A percentile compares a stretch with the other conserved stretches of the same genome.
Evolutionary conservation across 2,888 invertebrate species (phyloP).

Genomic region (Megalurothrips usitatus): DNA sequence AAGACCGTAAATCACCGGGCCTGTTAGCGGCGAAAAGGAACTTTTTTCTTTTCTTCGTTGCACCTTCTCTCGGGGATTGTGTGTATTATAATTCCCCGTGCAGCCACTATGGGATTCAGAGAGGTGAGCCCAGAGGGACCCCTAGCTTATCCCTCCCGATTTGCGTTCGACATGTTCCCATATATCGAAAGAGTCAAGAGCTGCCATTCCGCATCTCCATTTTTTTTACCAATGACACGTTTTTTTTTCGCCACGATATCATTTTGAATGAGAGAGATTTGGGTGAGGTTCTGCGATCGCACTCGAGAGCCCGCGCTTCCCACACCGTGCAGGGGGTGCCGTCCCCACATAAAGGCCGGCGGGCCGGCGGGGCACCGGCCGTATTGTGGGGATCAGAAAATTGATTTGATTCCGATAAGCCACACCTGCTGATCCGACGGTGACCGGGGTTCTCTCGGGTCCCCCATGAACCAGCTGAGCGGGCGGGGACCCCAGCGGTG

Average conservation of each 20-base stretch:
- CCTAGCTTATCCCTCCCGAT: too few relatives aligned
- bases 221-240: too few relatives aligned
- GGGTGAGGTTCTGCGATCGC: background rate
- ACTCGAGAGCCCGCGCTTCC: background rate
- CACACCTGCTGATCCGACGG: background rate
- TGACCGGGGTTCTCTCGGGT: background rate
- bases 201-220: too few relatives aligned
- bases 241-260: background rate
- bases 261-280: background rate
- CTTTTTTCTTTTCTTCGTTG: background rate
- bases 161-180: too few relatives aligned
- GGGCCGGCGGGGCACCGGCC: too few relatives aligned
- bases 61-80: too few relatives aligned
- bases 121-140: too few relatives aligned
- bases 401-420: conserved; percentile 21
- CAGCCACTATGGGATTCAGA: too few relatives aligned
- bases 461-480: background rate
- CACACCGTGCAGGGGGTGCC: background rate
- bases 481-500: background rate
- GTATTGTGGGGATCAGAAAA: background rate
- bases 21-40: background rate
- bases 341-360: background rate
- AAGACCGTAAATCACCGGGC: background rate
- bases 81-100: too few relatives aligned
- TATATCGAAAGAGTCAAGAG: too few relatives aligned